A percentile compares a stretch with the other conserved stretches of the same genome.
phyloP scores from a whole-genome alignment of 2,797 vertebrate genomes.

The Anas acuta region DNA sequence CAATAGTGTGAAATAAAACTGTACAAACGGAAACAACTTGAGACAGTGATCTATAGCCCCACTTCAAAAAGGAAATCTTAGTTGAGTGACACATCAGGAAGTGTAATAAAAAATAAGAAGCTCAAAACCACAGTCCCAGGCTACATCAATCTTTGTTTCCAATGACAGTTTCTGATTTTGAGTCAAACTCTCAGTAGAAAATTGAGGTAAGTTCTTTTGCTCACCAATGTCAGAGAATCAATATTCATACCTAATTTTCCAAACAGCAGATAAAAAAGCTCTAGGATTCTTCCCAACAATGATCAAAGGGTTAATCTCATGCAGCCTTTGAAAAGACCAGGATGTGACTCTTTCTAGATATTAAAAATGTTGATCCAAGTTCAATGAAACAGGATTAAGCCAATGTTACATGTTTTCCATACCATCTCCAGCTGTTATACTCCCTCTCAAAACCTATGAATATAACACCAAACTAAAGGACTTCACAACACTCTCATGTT shows the following conservation, averaged over 20 bases:
- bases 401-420: background rate
- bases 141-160: slow-evolving; percentile 76
- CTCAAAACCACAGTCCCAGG: slow-evolving; percentile 53
- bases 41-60: slow-evolving; percentile 72
- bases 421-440: background rate
- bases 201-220: slow-evolving; percentile 19
- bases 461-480: background rate
- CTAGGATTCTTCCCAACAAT: background rate
- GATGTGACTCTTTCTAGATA: background rate
- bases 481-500: background rate
- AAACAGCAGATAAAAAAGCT: background rate
- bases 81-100: slow-evolving; percentile 73
- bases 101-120: slow-evolving; percentile 79
- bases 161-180: slow-evolving; percentile 64
- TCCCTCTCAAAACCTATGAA: background rate
- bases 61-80: slow-evolving; percentile 71
- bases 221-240: slow-evolving; percentile 36
- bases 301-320: background rate
- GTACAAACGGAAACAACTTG: slow-evolving; percentile 71
- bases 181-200: slow-evolving; percentile 42
- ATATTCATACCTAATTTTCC: slow-evolving; percentile 44
- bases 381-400: background rate
- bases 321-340: background rate
- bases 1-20: slow-evolving; percentile 64
- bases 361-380: background rate